phyloP scores from a whole-genome alignment of 2,797 vertebrate genomes.

The Falco berigora region DNA sequence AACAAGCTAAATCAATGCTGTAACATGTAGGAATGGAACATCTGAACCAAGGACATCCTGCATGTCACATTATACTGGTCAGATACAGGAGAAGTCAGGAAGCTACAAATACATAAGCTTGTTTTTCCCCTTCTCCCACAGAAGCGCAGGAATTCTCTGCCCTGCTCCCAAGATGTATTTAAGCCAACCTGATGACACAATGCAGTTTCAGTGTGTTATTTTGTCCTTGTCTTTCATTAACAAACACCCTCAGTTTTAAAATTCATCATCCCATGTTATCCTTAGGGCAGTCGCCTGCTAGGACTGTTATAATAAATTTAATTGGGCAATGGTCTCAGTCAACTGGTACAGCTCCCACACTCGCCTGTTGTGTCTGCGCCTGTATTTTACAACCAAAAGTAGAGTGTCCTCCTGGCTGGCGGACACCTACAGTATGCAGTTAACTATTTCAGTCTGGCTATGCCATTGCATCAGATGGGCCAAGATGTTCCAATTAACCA shows the following conservation, averaged over 20 bases:
- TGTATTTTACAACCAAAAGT: neutral
- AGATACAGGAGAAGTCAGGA: neutral
- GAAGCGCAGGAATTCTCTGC: neutral
- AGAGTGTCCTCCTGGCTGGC: neutral
- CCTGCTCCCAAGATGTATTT: neutral
- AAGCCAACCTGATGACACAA: neutral
- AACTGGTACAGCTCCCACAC: neutral
- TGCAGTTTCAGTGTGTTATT: neutral
- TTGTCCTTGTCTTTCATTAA: neutral
- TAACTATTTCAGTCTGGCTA: neutral
- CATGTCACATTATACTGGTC: rapidly evolving
- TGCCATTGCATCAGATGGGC: neutral
- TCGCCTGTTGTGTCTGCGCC: neutral
- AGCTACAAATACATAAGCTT: neutral
- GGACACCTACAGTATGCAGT: neutral
- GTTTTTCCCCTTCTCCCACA: neutral
- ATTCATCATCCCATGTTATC: neutral
- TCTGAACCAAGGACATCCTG: neutral
- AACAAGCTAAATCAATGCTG: neutral
- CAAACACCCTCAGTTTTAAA: neutral
- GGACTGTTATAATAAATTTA: neutral
- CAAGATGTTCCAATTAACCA: neutral
- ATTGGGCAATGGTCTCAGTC: neutral
- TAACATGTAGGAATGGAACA: neutral
- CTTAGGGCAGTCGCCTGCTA: neutral